Conservation (phyloP, 2,113 vertebrate species). For the Gadus chalcogrammus region DNA sequence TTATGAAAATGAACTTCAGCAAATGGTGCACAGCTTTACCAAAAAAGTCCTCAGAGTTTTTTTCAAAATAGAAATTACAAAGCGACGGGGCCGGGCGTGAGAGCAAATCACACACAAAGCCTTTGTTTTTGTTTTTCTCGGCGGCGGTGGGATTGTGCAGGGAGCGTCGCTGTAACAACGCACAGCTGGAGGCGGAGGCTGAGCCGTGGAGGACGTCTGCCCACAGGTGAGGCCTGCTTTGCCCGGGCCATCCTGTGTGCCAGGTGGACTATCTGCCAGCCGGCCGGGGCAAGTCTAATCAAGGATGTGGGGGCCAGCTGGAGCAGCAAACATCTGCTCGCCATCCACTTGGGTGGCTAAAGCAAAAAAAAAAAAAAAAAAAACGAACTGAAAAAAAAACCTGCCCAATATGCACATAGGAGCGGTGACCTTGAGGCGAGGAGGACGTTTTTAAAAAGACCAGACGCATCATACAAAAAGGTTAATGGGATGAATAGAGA, state of each 20-base stretch:
- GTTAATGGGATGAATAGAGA: slow-evolving; percentile 58
- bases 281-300: slow-evolving; percentile 66
- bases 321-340: slow-evolving; percentile 74
- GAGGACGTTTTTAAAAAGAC: slow-evolving; percentile 41
- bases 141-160: slow-evolving; percentile 3
- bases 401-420: slow-evolving; percentile 46
- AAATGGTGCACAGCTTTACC: slow-evolving; percentile 55
- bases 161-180: slow-evolving; percentile 24
- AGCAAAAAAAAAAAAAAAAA: slow-evolving; percentile 31
- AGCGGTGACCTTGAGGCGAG: slow-evolving; percentile 69
- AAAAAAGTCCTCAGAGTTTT: slow-evolving; percentile 50
- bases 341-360: slow-evolving; percentile 65
- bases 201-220: slow-evolving; percentile 37
- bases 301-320: slow-evolving; percentile 72
- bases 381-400: no score
- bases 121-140: slow-evolving; percentile 24
- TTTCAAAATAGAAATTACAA: slow-evolving; percentile 59
- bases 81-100: slow-evolving; percentile 30
- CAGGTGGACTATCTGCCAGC: slow-evolving; percentile 70
- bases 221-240: slow-evolving; percentile 68
- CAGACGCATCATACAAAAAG: slow-evolving; percentile 49
- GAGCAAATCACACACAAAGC: slow-evolving; percentile 19
- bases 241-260: slow-evolving; percentile 59
- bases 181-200: slow-evolving; percentile 43
- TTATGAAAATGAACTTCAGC: slow-evolving; percentile 77